These are phyloP conservation scores for Physeter macrocephalus DNA, from an alignment of 2,113 vertebrate species.

Conservation along the genomic window DNA sequence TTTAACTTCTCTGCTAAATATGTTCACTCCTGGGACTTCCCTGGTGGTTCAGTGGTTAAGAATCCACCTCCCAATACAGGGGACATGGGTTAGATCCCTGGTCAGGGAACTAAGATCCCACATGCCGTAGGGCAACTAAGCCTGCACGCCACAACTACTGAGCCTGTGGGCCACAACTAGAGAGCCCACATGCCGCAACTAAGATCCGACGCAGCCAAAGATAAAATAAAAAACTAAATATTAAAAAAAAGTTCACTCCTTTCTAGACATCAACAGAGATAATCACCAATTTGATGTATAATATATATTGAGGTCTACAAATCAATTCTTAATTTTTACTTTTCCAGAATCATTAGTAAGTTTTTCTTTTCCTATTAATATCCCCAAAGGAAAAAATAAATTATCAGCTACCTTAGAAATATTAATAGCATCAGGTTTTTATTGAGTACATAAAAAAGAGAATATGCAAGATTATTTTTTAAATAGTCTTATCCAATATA, in stretches of 20 bases:
- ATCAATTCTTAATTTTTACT: background rate
- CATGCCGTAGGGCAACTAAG: too few species aligned
- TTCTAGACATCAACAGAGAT: background rate
- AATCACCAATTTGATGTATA: background rate
- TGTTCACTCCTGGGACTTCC: background rate
- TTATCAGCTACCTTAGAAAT: constrained; percentile 10
- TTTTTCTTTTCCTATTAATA: background rate
- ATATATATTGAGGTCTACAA: background rate
- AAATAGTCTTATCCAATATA: background rate
- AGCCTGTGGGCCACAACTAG: too few species aligned
- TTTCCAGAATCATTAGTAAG: background rate
- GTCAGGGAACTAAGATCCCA: too few species aligned
- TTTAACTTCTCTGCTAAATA: constrained; percentile 42
- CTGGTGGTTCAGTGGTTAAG: too few species aligned
- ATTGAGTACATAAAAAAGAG: background rate
- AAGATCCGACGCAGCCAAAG: too few species aligned
- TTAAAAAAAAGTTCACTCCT: background rate
- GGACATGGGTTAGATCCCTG: too few species aligned
- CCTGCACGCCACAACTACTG: too few species aligned
- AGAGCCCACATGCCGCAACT: too few species aligned
- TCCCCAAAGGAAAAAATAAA: background rate
- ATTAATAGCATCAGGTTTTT: constrained; percentile 25
- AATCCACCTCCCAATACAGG: too few species aligned
- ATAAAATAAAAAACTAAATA: too few species aligned
- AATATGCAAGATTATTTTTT: background rate